Percentiles rank a stretch among this genome's conserved stretches.
Conservation (phyloP, 2,113 vertebrate genomes). For the Zosterops borbonicus region DNA sequence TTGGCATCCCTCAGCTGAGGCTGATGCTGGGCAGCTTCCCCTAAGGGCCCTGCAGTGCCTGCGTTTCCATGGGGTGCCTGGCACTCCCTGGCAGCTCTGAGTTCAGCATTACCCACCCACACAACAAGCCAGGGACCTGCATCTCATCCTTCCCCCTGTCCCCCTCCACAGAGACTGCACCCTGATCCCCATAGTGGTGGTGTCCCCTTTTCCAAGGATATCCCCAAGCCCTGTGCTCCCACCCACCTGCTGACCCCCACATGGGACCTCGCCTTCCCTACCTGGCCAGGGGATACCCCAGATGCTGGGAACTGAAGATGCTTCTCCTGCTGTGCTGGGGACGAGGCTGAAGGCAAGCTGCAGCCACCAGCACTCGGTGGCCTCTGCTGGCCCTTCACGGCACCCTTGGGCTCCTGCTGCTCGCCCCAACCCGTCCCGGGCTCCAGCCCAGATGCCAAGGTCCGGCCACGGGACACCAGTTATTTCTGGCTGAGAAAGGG, state of each 20-base stretch:
- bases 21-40: not conserved
- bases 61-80: not conserved
- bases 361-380: not conserved
- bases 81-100: not conserved
- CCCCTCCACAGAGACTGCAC: rapidly evolving
- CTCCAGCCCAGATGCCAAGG: slow-evolving; percentile 47
- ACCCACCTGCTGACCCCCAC: not conserved
- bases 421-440: not conserved
- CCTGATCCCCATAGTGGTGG: not conserved
- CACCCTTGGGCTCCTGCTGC: not conserved
- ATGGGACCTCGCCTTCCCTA: not conserved
- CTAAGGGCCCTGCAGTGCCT: not conserved
- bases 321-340: not conserved
- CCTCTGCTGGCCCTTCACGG: not conserved
- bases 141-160: rapidly evolving
- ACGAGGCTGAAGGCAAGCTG: not conserved
- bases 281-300: not conserved
- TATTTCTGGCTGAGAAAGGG: slow-evolving; percentile 78
- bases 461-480: slow-evolving; percentile 57
- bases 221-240: not conserved
- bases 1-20: rapidly evolving
- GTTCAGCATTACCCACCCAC: too few species aligned
- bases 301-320: not conserved
- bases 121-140: rapidly evolving
- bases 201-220: not conserved